Evolutionary conservation across 2,888 invertebrate genomes (phyloP).

Genomic region (Pachymerium ferrugineum): DNA sequence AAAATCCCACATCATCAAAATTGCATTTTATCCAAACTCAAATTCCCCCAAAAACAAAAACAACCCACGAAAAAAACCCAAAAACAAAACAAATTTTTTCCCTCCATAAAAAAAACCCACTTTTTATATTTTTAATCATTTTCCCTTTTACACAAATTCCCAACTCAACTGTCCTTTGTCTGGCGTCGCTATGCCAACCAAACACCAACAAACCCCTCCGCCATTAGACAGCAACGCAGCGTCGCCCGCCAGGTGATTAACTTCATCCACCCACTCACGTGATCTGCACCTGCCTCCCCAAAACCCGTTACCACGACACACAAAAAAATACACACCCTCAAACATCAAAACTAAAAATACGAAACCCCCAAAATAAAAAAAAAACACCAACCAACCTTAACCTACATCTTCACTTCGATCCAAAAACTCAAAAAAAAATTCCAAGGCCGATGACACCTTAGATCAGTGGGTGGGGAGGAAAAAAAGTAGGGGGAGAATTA

Average conservation of each 20-base stretch:
- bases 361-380: background rate
- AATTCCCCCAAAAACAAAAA: no score
- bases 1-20: no score
- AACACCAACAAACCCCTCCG: conserved; percentile 22
- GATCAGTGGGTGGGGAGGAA: no score
- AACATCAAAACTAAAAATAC: background rate
- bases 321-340: background rate
- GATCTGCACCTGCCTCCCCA: background rate
- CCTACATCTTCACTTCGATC: conserved; percentile 10
- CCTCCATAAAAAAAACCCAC: no score
- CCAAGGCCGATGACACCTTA: conserved; percentile 4
- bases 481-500: background rate
- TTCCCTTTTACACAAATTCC: background rate
- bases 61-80: background rate
- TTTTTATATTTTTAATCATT: background rate
- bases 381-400: background rate
- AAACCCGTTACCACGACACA: background rate
- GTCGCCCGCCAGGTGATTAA: conserved; percentile 26
- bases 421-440: no score
- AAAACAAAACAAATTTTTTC: background rate
- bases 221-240: conserved; percentile 6
- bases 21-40: no score
- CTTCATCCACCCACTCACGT: conserved; percentile 27
- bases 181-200: background rate
- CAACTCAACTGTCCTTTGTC: conserved; percentile 19